Evolutionary conservation across 2,113 vertebrate species (phyloP), one percentile per base, ranked within the genome.

Genomic region (Pipra filicauda): DNA sequence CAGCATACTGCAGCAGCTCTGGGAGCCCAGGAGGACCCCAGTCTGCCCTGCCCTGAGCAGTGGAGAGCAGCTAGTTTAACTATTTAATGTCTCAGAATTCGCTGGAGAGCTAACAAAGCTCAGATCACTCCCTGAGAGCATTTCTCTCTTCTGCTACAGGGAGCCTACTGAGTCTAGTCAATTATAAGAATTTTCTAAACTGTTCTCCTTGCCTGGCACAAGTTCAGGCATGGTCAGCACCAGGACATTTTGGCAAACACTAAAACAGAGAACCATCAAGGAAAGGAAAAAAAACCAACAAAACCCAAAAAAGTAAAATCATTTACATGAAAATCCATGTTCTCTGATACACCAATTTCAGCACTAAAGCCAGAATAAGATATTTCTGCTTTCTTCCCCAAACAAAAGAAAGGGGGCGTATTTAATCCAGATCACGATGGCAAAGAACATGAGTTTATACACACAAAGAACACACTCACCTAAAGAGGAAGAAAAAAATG

Each of bases 261-360:
- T 64, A 41, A 89, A 93, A 77, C 3, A 2, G 27, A 78, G 19
- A 71, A 41, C 5, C 39, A 69, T 12, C 15, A n/a, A 57, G 61
- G 30, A 39, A 77, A 44, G 76, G 4, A 5, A 7, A 77, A 51
- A 39, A 55, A 55, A 0, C 0, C 20, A 41, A 24, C 2, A 43
- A 33, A 31, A 28, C 6, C 0, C 4, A 12, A 43, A 18, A 46
- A 41, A 58, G 9, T 23, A 52, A 81, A 87, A 71, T 15, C 57
- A 77, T 66, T 31, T 3, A 67, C 43, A 69, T 22, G 19, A 78
- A 69, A 44, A 75, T 46, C 48, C 49, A 39, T 39, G 39, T 71
- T 75, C 24, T 37, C 24, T 23, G 16, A 52, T 41, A 65, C 6
- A 7, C 2, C 59, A 41, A 74, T 67, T 93, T 85, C 52, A 72